Evolutionary conservation across 2,888 invertebrate species (phyloP), one percentile per base, ranked within the genome.

Genomic region (Hemistola chrysoprasaria): DNA sequence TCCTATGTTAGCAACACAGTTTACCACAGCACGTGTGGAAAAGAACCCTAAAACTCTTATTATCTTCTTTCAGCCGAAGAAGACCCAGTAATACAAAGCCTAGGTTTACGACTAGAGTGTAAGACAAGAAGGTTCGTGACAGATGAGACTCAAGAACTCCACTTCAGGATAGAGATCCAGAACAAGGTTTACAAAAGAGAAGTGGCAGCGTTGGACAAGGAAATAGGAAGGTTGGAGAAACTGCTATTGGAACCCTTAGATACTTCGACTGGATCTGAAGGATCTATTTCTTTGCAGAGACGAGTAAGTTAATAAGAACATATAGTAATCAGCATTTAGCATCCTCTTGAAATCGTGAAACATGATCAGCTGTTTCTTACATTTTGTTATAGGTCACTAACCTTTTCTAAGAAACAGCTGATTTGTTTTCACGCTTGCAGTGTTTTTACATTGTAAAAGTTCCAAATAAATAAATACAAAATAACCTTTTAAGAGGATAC

Each of bases 111-210:
- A 75, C 92, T 97, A 59, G 96, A 97, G 71, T 95, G 93, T 73
- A 97, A 97, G 63, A 97, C 97, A 0, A 90, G 97, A 54, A 85
- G 95, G 64, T 95, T 96, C 66, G 93, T 95, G 8, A 92, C 93
- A 8, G 96, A 97, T 61, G 97, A 97, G 65, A 92, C 92, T 31
- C 91, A 93, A 56, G 97, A 97, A 65, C 79, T 95, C 8, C 93
- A 95, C 64, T 96, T 95, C 73, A 90, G 97, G 41, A 95, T 97
- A 29, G 96, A 97, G 77, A 95, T 97, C 35, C 97, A 97, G 79
- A 97, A 97, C 79, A 92, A 94, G 56, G 97, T 97, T 3, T 97
- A 96, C 71, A 93, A 93, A 66, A 91, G 94, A 53, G 96, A 97
- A 74, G 92, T 97, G 52, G 93, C 93, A 5, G 92, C 93, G 8